Evolutionary conservation across 2,888 invertebrate genomes (phyloP).

Genomic region (Acleris emargana): DNA sequence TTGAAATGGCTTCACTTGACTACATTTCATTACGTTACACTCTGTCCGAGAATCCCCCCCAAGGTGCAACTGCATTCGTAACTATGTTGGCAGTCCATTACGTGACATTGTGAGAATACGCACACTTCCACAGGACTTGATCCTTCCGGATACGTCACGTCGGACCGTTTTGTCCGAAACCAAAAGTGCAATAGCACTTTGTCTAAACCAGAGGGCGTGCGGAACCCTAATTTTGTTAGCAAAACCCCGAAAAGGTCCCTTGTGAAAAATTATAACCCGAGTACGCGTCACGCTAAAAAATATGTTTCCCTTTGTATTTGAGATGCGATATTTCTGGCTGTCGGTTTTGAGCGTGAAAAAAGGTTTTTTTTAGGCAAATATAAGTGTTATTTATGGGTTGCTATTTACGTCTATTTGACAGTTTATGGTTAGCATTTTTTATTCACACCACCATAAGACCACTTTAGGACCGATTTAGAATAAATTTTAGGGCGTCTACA

Average conservation of each 20-base stretch:
- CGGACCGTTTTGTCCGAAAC: background rate
- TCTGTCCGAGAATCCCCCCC: too few species aligned
- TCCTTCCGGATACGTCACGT: too few species aligned
- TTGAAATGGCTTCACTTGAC: too few species aligned
- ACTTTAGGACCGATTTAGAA: too few species aligned
- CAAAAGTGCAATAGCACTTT: constrained; percentile 1
- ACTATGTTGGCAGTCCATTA: too few species aligned
- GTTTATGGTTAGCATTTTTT: background rate
- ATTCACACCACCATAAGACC: background rate
- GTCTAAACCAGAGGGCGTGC: constrained; percentile 15
- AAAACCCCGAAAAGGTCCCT: constrained; percentile 34
- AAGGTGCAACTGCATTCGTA: too few species aligned
- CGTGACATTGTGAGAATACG: too few species aligned
- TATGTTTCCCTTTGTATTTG: constrained; percentile 39
- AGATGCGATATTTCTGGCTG: constrained; percentile 38
- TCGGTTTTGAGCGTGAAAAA: constrained; percentile 21
- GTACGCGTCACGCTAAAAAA: constrained; percentile 28
- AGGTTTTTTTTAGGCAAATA: constrained; percentile 20
- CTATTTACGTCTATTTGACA: constrained; percentile 27
- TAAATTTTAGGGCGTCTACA: too few species aligned
- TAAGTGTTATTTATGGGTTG: constrained; percentile 27
- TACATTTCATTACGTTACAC: too few species aligned
- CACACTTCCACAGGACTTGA: too few species aligned
- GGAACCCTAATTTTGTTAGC: constrained; percentile 17
- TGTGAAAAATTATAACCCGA: constrained; percentile 39